Percentiles rank a stretch among this genome's conserved stretches.
phyloP scores from a whole-genome alignment of 2,797 vertebrate species.

The Danio jaintianensis region DNA sequence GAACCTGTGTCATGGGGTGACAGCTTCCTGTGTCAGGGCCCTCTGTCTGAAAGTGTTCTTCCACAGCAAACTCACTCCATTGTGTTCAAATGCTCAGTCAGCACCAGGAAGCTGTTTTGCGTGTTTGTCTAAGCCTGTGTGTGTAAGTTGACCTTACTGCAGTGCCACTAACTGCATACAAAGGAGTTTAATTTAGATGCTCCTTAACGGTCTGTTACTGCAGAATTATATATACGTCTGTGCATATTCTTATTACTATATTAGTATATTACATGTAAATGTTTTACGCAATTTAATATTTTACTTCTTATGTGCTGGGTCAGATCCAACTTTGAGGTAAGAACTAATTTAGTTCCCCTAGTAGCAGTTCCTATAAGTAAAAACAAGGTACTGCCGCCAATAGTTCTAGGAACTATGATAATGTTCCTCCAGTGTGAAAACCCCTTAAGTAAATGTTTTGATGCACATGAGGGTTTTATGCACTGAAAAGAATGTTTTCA shows the following conservation, averaged over 20 bases:
- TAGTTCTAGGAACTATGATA: too few relatives aligned
- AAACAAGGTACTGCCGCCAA: too few relatives aligned
- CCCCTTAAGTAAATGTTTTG: too few relatives aligned
- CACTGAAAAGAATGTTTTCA: too few relatives aligned
- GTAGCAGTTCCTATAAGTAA: too few relatives aligned
- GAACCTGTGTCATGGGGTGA: constrained; percentile 67
- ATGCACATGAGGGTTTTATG: too few relatives aligned
- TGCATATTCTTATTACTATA: not conserved
- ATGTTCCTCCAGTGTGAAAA: too few relatives aligned
- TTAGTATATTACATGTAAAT: not conserved
- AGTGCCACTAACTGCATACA: constrained; percentile 1
- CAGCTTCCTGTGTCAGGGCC: constrained; percentile 68
- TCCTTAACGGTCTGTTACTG: not conserved
- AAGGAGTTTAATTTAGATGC: constrained; percentile 13
- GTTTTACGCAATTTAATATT: too few relatives aligned
- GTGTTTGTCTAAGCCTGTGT: constrained; percentile 35
- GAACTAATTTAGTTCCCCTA: too few relatives aligned
- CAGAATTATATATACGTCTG: not conserved
- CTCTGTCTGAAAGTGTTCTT: constrained; percentile 55
- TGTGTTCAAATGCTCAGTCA: constrained; percentile 64
- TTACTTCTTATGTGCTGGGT: too few relatives aligned
- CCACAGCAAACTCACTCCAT: constrained; percentile 52
- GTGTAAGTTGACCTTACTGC: constrained; percentile 12
- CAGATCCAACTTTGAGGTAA: too few relatives aligned
- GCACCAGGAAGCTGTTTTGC: constrained; percentile 58